phyloP scores from a whole-genome alignment of 2,113 vertebrate genomes.

The Pelusios castaneus region DNA sequence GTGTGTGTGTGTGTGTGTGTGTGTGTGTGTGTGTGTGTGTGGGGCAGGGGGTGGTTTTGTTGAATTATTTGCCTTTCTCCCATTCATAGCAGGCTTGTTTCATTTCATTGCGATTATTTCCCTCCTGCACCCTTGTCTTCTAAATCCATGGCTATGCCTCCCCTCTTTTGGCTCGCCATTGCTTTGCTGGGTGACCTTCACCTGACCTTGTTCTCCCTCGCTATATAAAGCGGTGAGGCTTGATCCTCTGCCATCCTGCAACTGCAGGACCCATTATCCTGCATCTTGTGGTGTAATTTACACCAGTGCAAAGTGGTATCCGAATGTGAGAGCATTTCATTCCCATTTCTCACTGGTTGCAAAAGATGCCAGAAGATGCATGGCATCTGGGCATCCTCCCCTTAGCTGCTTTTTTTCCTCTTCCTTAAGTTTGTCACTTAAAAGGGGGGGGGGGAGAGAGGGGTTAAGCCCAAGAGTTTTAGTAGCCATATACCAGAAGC shows the following conservation, averaged over 20 bases:
- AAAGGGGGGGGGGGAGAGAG: not conserved
- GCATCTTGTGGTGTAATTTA: not conserved
- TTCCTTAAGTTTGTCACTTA: not conserved
- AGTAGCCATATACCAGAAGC: not conserved
- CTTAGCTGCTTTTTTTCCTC: not conserved
- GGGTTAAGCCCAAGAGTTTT: not conserved
- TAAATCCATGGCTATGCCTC: not conserved
- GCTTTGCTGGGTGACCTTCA: constrained; percentile 67
- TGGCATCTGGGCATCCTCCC: not conserved
- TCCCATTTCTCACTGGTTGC: too few relatives aligned
- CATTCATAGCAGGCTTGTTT: constrained; percentile 56
- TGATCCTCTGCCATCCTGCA: not conserved
- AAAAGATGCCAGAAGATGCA: not conserved
- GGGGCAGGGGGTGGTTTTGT: constrained; percentile 32
- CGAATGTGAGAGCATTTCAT: not conserved
- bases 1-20: not conserved
- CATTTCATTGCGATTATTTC: not conserved
- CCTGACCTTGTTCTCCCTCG: constrained; percentile 63
- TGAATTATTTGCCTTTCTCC: constrained; percentile 65
- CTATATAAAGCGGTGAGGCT: not conserved
- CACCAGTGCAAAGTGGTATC: not conserved
- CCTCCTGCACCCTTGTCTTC: not conserved
- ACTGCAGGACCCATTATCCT: not conserved
- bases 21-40: not conserved
- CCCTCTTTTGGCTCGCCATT: not conserved